phyloP scores from a whole-genome alignment of 2,888 invertebrate species.

The Neelides folsomi region DNA sequence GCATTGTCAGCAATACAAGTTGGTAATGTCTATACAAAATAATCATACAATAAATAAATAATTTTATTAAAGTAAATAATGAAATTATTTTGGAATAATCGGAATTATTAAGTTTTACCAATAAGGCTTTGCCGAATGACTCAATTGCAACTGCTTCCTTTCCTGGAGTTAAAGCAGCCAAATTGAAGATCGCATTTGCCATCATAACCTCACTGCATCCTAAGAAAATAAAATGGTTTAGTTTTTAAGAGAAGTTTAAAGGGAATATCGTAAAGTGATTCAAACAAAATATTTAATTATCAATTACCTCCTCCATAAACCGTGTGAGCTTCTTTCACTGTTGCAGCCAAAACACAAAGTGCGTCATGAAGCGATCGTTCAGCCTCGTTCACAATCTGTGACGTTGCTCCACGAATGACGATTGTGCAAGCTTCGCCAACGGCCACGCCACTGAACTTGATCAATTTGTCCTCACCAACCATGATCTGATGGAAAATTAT shows the following conservation, averaged over 20 bases:
- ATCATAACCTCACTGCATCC: constrained; percentile 92
- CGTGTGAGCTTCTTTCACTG: constrained; percentile 81
- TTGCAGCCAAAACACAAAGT: constrained; percentile 87
- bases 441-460: constrained; percentile 88
- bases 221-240: constrained; percentile 23
- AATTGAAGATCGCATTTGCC: constrained; percentile 77
- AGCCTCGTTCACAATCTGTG: constrained; percentile 96
- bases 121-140: constrained; percentile 76
- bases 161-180: constrained; percentile 77
- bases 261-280: background rate
- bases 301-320: constrained; percentile 79
- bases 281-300: constrained; percentile 6
- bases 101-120: constrained; percentile 27
- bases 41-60: background rate
- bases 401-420: constrained; percentile 91
- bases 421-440: constrained; percentile 95
- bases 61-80: background rate
- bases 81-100: background rate
- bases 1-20: constrained; percentile 97
- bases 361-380: constrained; percentile 97
- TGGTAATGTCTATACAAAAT: constrained; percentile 56
- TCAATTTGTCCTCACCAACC: constrained; percentile 90
- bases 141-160: constrained; percentile 97
- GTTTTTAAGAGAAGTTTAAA: background rate
- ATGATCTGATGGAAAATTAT: constrained; percentile 55